These are phyloP conservation scores for Bergia sp. DNA, from an alignment of 92 coral and sea anemone genomes.

Conservation along the genomic window DNA sequence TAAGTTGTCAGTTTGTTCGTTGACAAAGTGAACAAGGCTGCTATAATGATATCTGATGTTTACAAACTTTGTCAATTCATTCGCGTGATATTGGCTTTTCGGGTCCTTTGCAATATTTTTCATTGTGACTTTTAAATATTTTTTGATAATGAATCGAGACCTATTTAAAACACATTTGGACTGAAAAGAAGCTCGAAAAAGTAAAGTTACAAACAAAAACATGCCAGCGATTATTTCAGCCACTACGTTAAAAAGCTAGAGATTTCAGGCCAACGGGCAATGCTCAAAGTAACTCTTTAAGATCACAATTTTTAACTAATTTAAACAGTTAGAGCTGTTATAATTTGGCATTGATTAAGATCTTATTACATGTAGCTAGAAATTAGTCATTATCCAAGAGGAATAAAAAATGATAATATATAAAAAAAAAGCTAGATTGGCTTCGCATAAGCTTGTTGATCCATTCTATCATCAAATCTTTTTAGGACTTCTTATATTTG, in stretches of 20 bases:
- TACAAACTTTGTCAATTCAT: background rate
- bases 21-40: conserved; percentile 2
- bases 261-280: background rate
- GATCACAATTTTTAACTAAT: background rate
- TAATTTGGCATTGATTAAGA: background rate
- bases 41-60: background rate
- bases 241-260: background rate
- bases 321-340: background rate
- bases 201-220: background rate
- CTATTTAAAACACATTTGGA: background rate
- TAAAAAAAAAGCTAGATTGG: background rate
- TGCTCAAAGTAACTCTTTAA: background rate
- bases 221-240: background rate
- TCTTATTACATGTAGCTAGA: background rate
- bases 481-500: background rate
- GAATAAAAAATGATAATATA: background rate
- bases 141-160: background rate
- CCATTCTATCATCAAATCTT: background rate
- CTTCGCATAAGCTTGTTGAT: background rate
- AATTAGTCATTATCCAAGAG: background rate
- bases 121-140: no score
- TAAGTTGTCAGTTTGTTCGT: background rate
- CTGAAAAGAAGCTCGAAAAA: background rate
- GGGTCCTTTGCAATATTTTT: background rate
- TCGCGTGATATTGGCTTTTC: background rate